Evolutionary conservation across 2,797 vertebrate species (phyloP).

Genomic region (Hipposideros larvatus): DNA sequence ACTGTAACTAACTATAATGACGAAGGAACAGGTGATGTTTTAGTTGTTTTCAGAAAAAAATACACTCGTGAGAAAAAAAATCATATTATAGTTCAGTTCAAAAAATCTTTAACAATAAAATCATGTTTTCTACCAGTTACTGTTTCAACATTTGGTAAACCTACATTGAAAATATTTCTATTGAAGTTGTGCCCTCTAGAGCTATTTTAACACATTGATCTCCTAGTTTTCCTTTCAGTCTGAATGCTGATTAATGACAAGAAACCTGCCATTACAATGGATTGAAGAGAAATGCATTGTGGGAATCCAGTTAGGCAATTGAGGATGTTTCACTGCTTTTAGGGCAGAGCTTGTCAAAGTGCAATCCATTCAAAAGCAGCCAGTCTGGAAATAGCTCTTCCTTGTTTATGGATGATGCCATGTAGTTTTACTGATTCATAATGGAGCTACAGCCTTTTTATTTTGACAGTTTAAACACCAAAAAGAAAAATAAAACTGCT

Average conservation of each 20-base stretch:
- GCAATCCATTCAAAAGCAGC: constrained; percentile 51
- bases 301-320: constrained; percentile 27
- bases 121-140: constrained; percentile 29
- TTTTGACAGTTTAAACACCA: constrained; percentile 62
- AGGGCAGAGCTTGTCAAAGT: constrained; percentile 27
- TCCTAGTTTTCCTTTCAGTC: constrained; percentile 50
- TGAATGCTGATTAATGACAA: constrained; percentile 66
- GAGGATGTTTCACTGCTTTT: constrained; percentile 43
- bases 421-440: constrained; percentile 61
- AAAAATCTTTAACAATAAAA: constrained; percentile 41
- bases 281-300: background rate
- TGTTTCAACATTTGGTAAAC: constrained; percentile 21
- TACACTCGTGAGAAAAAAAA: background rate
- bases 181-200: constrained; percentile 22
- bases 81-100: constrained; percentile 7
- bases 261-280: background rate
- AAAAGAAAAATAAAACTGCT: constrained; percentile 51
- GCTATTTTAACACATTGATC: constrained; percentile 57
- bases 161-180: background rate
- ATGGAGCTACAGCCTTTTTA: constrained; percentile 56
- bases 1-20: constrained; percentile 52
- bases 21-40: constrained; percentile 65
- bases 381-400: background rate
- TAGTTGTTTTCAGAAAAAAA: constrained; percentile 38
- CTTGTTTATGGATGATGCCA: constrained; percentile 60